These are phyloP conservation scores for Portevinia maculata DNA, from an alignment of 2,888 invertebrate species.

Conservation along the genomic window DNA sequence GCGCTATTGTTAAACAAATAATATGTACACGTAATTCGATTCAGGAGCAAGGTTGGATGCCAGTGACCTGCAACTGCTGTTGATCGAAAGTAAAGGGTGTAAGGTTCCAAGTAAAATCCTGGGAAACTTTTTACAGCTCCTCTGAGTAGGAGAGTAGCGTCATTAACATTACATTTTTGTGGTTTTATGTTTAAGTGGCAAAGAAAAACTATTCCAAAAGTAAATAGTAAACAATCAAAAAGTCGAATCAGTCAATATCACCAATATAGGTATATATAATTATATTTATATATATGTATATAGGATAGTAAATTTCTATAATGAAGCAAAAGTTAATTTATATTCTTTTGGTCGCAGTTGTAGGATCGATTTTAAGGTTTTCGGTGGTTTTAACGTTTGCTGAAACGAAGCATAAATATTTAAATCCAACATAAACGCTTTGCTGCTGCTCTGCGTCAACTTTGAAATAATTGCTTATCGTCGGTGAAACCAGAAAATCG, in stretches of 20 bases:
- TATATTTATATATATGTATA: too few species aligned
- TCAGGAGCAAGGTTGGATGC: constrained; percentile 65
- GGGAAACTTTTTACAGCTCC: constrained; percentile 44
- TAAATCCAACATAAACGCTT: too few species aligned
- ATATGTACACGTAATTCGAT: constrained; percentile 69
- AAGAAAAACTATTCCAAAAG: constrained; percentile 49
- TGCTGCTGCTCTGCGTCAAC: too few species aligned
- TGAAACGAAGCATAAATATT: too few species aligned
- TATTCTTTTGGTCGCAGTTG: constrained; percentile 1
- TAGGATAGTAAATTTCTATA: constrained; percentile 5
- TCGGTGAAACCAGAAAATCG: too few species aligned
- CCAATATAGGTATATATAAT: too few species aligned
- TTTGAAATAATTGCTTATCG: too few species aligned
- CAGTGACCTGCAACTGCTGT: constrained; percentile 61
- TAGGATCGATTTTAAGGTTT: constrained; percentile 17
- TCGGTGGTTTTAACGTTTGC: background rate
- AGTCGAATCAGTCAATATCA: constrained; percentile 60
- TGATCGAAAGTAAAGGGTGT: constrained; percentile 48
- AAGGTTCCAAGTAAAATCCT: constrained; percentile 55
- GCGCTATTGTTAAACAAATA: constrained; percentile 59
- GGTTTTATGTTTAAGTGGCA: background rate
- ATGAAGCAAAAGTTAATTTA: constrained; percentile 22
- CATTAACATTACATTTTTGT: constrained; percentile 20
- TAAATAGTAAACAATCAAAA: constrained; percentile 41
- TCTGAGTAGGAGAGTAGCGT: constrained; percentile 7